Percentiles rank a stretch among this genome's conserved stretches.
Evolutionary conservation across 2,888 invertebrate genomes (phyloP).

Genomic region (Liopterus haemorrhoidalis): DNA sequence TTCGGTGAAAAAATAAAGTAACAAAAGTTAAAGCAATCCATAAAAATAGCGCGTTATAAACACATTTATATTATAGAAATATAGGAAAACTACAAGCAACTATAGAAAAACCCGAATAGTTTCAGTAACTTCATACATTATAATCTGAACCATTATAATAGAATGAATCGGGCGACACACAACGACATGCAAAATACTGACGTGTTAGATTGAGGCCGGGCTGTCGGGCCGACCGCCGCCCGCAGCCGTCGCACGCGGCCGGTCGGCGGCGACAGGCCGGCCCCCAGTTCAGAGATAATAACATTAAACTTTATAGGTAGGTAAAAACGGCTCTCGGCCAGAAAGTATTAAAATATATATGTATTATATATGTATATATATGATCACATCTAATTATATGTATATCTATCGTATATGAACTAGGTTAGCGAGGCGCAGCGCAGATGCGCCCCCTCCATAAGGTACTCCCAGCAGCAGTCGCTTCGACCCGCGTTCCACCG

Average conservation of each 20-base stretch:
- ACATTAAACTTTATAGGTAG: conserved; percentile 24
- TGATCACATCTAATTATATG: conserved; percentile 25
- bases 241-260: conserved; percentile 40
- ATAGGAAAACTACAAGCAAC: conserved; percentile 22
- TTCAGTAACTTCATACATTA: not conserved
- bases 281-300: conserved; percentile 33
- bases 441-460: no score
- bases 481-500: no score
- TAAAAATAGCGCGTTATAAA: conserved; percentile 23
- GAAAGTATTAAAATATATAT: conserved; percentile 24
- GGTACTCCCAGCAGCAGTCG: no score
- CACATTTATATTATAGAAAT: conserved; percentile 23
- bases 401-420: conserved; percentile 24
- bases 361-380: conserved; percentile 21
- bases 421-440: no score
- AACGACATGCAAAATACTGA: conserved; percentile 25
- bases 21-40: conserved; percentile 26
- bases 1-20: conserved; percentile 34
- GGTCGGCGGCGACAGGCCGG: conserved; percentile 36
- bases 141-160: not conserved
- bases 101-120: conserved; percentile 18
- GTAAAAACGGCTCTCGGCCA: conserved; percentile 23
- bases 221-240: conserved; percentile 44
- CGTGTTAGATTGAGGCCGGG: conserved; percentile 37
- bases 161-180: conserved; percentile 22